These are phyloP conservation scores for Menidia menidia DNA, from an alignment of 2,797 vertebrate genomes.

Conservation along the genomic window DNA sequence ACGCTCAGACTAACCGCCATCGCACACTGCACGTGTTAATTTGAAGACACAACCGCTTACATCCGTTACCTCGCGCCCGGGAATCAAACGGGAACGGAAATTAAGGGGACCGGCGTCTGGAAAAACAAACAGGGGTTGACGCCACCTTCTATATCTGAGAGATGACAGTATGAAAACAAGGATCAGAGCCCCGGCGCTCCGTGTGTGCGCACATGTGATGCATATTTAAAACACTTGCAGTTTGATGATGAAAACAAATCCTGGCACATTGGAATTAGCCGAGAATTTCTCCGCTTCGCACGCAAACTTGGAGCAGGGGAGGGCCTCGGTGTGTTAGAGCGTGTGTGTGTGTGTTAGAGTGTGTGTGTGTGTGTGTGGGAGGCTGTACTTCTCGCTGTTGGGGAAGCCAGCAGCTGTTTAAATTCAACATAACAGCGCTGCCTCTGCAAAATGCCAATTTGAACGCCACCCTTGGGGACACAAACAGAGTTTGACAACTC, in stretches of 20 bases:
- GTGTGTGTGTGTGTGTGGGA: constrained; percentile 15
- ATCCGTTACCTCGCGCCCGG: constrained; percentile 11
- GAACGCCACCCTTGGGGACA: constrained; percentile 73
- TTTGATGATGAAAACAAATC: constrained; percentile 85
- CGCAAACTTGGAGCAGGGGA: constrained; percentile 76
- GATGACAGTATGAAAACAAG: constrained; percentile 67
- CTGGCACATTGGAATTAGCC: constrained; percentile 74
- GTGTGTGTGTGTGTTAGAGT: constrained; percentile 15
- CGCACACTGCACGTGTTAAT: constrained; percentile 32
- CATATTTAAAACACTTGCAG: constrained; percentile 82
- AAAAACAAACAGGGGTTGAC: constrained; percentile 64
- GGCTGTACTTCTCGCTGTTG: constrained; percentile 51
- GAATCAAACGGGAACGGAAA: constrained; percentile 59
- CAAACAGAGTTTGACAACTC: constrained; percentile 61
- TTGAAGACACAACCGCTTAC: constrained; percentile 19
- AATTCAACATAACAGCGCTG: constrained; percentile 69
- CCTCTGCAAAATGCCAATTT: constrained; percentile 74
- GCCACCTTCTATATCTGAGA: constrained; percentile 60
- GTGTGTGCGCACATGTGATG: constrained; percentile 55
- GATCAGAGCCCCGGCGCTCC: constrained; percentile 58
- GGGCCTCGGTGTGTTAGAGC: constrained; percentile 46
- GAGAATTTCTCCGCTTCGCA: constrained; percentile 79
- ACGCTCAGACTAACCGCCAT: constrained; percentile 37
- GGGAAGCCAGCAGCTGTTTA: constrained; percentile 80
- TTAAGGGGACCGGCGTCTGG: constrained; percentile 44